A percentile compares a stretch with the other conserved stretches of the same genome.
phyloP scores from a whole-genome alignment of 2,113 vertebrate species.

The Pseudorhombus dupliciocellatus region DNA sequence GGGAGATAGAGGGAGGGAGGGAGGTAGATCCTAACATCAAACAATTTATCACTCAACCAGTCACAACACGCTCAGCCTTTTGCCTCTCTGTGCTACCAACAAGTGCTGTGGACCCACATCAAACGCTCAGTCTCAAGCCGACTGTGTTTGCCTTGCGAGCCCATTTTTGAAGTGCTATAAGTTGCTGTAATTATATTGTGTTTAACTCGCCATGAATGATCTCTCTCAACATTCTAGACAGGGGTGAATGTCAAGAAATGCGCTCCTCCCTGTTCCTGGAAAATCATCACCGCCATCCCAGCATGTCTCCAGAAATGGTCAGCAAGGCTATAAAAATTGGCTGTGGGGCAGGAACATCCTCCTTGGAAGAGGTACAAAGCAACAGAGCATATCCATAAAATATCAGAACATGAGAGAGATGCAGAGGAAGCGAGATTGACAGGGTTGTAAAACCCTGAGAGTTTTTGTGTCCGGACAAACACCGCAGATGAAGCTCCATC shows the following conservation, averaged over 20 bases:
- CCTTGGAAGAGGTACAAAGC: constrained; percentile 65
- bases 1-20: constrained; percentile 42
- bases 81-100: constrained; percentile 56
- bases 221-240: constrained; percentile 36
- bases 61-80: constrained; percentile 65
- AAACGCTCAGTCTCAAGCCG: constrained; percentile 49
- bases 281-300: constrained; percentile 40
- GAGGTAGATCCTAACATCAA: constrained; percentile 69
- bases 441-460: constrained; percentile 55
- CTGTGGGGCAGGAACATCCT: constrained; percentile 57
- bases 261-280: constrained; percentile 37
- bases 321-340: constrained; percentile 46
- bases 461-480: constrained; percentile 55
- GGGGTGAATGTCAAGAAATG: constrained; percentile 35
- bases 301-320: constrained; percentile 55
- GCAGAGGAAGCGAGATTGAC: constrained; percentile 50
- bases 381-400: constrained; percentile 58
- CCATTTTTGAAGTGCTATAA: constrained; percentile 55
- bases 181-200: constrained; percentile 51
- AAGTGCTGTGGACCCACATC: constrained; percentile 64
- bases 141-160: constrained; percentile 49
- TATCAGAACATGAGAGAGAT: constrained; percentile 51
- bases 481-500: constrained; percentile 49
- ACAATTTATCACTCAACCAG: constrained; percentile 74
- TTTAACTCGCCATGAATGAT: constrained; percentile 39